Evolutionary conservation across 2,797 vertebrate genomes (phyloP).

Genomic region (Gymnopithys bicolor): DNA sequence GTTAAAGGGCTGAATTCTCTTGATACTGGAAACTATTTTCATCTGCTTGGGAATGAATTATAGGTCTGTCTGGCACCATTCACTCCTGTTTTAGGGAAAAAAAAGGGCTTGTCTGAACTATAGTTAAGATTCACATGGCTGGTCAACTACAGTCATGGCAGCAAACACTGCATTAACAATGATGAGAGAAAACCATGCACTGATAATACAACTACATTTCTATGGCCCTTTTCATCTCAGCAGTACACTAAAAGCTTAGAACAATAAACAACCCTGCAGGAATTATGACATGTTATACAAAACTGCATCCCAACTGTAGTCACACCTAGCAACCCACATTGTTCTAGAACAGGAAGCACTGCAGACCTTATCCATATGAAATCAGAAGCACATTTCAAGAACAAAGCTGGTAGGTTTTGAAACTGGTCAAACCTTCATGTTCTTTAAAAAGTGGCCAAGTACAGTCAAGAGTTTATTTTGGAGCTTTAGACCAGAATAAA

Average conservation of each 20-base stretch:
- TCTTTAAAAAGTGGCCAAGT: conserved; percentile 14
- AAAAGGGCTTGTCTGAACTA: conserved; percentile 26
- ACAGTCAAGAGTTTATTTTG: background rate
- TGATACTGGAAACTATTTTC: conserved; percentile 65
- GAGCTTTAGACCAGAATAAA: background rate
- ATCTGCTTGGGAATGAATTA: conserved; percentile 62
- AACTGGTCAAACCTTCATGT: background rate
- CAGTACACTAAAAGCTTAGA: background rate
- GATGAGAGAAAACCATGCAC: background rate
- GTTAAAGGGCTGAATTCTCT: conserved; percentile 53
- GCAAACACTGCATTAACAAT: conserved; percentile 15
- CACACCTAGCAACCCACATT: background rate
- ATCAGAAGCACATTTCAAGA: conserved; percentile 33
- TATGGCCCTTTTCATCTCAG: conserved; percentile 54
- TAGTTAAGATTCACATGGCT: conserved; percentile 13
- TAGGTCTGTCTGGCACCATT: conserved; percentile 21
- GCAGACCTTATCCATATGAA: background rate
- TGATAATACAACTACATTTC: conserved; percentile 13
- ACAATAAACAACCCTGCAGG: conserved; percentile 31
- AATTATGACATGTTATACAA: conserved; percentile 19
- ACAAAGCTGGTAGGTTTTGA: conserved; percentile 24
- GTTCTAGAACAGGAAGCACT: conserved; percentile 18
- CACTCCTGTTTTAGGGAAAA: conserved; percentile 39
- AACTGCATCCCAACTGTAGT: background rate
- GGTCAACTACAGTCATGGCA: conserved; percentile 21